These are phyloP conservation scores for Drosophila suboccidentalis DNA, from an alignment of 2,888 invertebrate genomes.

Conservation along the genomic window DNA sequence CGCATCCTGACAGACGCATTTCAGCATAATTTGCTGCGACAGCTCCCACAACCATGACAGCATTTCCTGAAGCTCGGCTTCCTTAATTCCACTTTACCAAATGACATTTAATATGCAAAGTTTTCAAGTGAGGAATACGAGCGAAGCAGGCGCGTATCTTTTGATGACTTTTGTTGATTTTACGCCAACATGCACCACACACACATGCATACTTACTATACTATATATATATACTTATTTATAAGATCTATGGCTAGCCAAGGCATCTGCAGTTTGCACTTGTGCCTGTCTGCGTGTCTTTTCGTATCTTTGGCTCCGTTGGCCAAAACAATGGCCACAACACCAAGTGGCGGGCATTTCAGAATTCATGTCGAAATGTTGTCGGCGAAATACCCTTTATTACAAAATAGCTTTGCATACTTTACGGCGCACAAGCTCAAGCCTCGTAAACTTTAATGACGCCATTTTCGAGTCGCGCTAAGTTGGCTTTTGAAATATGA, in stretches of 20 bases:
- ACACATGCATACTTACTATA: not conserved
- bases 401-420: slow-evolving; percentile 76
- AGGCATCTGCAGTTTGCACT: slow-evolving; percentile 50
- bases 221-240: slow-evolving; percentile 1
- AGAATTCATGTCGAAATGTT: slow-evolving; percentile 66
- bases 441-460: slow-evolving; percentile 80
- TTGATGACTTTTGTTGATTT: slow-evolving; percentile 82
- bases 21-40: slow-evolving; percentile 81
- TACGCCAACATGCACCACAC: slow-evolving; percentile 57
- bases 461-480: slow-evolving; percentile 77
- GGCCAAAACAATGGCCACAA: slow-evolving; percentile 60
- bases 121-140: slow-evolving; percentile 54
- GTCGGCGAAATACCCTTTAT: slow-evolving; percentile 78
- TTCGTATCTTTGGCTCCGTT: slow-evolving; percentile 5
- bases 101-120: slow-evolving; percentile 84
- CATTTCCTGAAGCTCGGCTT: slow-evolving; percentile 58
- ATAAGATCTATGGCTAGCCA: slow-evolving; percentile 53
- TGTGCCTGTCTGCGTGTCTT: slow-evolving; percentile 18
- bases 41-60: slow-evolving; percentile 51
- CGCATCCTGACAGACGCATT: slow-evolving; percentile 77
- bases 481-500: slow-evolving; percentile 82
- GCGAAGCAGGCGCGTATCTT: slow-evolving; percentile 70
- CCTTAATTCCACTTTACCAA: slow-evolving; percentile 81
- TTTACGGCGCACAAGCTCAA: slow-evolving; percentile 62
- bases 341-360: slow-evolving; percentile 62